Conservation (phyloP, 1,140 invertebrate genomes). For the Drosophila pseudoobscura region DNA sequence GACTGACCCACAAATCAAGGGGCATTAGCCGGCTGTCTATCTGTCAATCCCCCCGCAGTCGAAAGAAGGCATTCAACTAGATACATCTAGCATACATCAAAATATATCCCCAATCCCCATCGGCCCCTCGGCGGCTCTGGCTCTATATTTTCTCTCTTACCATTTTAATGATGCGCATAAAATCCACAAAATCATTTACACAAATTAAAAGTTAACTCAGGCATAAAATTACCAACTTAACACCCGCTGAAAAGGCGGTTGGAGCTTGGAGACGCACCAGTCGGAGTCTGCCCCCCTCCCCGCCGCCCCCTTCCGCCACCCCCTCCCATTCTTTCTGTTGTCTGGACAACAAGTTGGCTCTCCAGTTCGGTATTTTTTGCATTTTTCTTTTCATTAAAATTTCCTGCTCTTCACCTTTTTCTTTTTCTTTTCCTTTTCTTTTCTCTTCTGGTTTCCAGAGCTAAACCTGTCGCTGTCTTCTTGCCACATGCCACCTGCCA, state of each 20-base stretch:
- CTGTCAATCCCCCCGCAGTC: conserved; percentile 49
- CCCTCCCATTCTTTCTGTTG: conserved; percentile 9
- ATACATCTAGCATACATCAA: conserved; percentile 58
- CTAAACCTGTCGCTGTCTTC: conserved; percentile 10
- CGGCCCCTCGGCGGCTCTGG: neutral
- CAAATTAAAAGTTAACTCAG: conserved; percentile 81
- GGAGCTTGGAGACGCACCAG: conserved; percentile 14
- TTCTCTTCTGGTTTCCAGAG: conserved; percentile 34
- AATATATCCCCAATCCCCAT: conserved; percentile 25
- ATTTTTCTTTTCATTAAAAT: conserved; percentile 62
- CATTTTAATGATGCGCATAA: conserved; percentile 74
- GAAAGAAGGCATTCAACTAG: conserved; percentile 37
- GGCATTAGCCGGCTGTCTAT: conserved; percentile 67
- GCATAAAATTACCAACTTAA: conserved; percentile 83
- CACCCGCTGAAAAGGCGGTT: conserved; percentile 59
- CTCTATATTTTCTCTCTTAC: conserved; percentile 22
- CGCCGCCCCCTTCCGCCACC: neutral
- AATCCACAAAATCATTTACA: conserved; percentile 79
- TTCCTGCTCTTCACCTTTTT: conserved; percentile 34
- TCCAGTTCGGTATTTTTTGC: conserved; percentile 20
- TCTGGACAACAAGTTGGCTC: conserved; percentile 41
- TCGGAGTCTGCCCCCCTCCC: neutral
- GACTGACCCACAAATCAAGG: conserved; percentile 70
- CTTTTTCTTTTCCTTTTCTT: neutral
- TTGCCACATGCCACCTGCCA: conserved; percentile 7